Percentiles rank a stretch among this genome's conserved stretches.
These are phyloP conservation scores for Meriones psammophilus DNA, from an alignment of 2,797 vertebrate species.

Conservation along the genomic window DNA sequence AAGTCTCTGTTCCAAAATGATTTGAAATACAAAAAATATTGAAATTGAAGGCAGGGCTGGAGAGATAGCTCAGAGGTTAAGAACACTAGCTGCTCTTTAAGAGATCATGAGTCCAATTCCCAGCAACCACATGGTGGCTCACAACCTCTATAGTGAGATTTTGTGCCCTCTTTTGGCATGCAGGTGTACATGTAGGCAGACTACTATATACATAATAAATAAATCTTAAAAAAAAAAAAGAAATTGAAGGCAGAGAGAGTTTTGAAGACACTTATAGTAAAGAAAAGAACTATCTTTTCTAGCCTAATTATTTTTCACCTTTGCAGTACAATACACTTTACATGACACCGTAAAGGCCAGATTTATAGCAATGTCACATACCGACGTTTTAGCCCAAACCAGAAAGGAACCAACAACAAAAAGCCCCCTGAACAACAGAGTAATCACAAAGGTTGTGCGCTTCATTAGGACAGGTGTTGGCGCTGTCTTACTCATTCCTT, in stretches of 20 bases:
- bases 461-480: neutral
- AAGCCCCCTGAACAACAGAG: neutral
- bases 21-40: slow-evolving; percentile 35
- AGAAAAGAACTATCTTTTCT: neutral
- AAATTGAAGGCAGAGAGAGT: neutral
- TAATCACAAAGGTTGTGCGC: neutral
- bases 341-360: neutral
- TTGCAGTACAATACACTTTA: neutral
- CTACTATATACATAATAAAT: no score
- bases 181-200: no score
- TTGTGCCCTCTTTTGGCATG: no score
- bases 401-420: slow-evolving; percentile 8
- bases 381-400: neutral
- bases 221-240: no score
- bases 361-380: neutral
- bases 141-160: no score
- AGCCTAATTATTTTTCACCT: slow-evolving; percentile 18
- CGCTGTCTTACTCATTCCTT: neutral
- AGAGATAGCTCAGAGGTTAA: no score
- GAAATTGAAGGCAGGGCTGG: neutral
- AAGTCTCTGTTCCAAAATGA: slow-evolving; percentile 33
- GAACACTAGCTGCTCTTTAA: no score
- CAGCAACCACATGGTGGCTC: no score
- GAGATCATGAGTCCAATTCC: no score
- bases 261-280: slow-evolving; percentile 40